These are phyloP conservation scores for Naja naja DNA, from an alignment of 2,113 vertebrate species.

Conservation along the genomic window DNA sequence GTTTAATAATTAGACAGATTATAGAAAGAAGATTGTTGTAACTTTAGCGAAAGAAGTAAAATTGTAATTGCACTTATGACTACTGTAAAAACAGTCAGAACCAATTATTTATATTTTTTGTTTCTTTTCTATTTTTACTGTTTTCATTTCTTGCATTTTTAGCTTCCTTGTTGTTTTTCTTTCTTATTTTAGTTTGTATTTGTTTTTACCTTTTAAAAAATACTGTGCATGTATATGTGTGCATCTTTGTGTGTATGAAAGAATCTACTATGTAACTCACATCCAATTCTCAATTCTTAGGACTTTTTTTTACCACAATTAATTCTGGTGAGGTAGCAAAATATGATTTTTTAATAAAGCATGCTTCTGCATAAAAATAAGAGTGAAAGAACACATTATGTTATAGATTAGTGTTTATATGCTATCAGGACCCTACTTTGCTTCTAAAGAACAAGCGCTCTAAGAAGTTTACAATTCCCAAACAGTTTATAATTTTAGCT, in stretches of 20 bases:
- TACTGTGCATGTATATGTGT: not conserved
- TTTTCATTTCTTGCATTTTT: not conserved
- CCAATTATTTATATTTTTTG: not conserved
- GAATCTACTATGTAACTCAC: not conserved
- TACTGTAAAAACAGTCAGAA: not conserved
- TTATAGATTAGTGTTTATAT: not conserved
- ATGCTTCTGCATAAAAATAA: not conserved
- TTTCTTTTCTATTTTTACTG: not conserved
- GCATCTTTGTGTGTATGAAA: not conserved
- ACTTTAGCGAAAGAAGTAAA: not conserved
- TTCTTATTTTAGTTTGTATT: not conserved
- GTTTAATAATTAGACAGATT: not conserved
- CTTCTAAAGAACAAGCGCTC: not conserved
- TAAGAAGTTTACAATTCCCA: not conserved
- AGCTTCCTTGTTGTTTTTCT: not conserved
- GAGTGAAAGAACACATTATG: not conserved
- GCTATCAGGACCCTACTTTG: not conserved
- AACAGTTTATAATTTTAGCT: not conserved
- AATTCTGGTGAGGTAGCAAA: not conserved
- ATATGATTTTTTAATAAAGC: not conserved
- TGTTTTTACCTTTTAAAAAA: not conserved
- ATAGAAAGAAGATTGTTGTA: not conserved
- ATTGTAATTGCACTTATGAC: not conserved
- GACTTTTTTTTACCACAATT: not conserved
- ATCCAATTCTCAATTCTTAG: not conserved